These are phyloP conservation scores for Podarcis cretensis DNA, from an alignment of 2,113 vertebrate species.

Conservation along the genomic window DNA sequence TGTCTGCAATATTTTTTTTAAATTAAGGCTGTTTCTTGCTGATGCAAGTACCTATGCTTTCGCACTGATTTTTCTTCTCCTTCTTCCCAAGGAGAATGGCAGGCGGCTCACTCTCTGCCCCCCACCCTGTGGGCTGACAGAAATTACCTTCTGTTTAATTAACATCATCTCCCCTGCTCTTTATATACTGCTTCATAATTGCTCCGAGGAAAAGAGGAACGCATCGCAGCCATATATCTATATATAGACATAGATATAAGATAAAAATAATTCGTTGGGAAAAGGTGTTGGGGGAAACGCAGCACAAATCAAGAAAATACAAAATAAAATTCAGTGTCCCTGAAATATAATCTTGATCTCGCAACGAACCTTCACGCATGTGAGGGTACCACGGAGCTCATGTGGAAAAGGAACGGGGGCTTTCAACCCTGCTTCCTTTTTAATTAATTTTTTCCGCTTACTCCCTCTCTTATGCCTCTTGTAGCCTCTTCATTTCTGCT, in stretches of 20 bases:
- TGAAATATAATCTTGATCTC: constrained; percentile 53
- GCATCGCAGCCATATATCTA: constrained; percentile 69
- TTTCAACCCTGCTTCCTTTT: constrained; percentile 60
- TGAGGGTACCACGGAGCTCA: constrained; percentile 60
- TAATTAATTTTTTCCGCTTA: constrained; percentile 68
- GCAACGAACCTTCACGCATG: constrained; percentile 44
- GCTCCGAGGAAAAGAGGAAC: constrained; percentile 73
- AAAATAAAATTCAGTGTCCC: not conserved
- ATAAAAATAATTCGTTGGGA: constrained; percentile 46
- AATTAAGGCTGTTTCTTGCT: constrained; percentile 18
- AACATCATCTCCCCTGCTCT: constrained; percentile 70
- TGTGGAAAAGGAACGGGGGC: constrained; percentile 66
- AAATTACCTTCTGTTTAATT: constrained; percentile 71
- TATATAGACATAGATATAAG: constrained; percentile 64
- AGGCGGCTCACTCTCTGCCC: constrained; percentile 45
- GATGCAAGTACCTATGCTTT: constrained; percentile 50
- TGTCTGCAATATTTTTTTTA: not conserved
- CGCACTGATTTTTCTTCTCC: constrained; percentile 39
- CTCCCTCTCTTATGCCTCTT: constrained; percentile 51
- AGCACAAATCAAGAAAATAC: constrained; percentile 47
- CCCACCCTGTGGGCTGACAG: constrained; percentile 68
- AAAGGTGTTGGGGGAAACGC: not conserved
- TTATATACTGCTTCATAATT: constrained; percentile 69
- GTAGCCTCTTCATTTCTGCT: constrained; percentile 69
- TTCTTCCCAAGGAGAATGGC: constrained; percentile 54